These are phyloP conservation scores for Drosophila repletoides DNA, from an alignment of 1,140 invertebrate species.

Conservation along the genomic window DNA sequence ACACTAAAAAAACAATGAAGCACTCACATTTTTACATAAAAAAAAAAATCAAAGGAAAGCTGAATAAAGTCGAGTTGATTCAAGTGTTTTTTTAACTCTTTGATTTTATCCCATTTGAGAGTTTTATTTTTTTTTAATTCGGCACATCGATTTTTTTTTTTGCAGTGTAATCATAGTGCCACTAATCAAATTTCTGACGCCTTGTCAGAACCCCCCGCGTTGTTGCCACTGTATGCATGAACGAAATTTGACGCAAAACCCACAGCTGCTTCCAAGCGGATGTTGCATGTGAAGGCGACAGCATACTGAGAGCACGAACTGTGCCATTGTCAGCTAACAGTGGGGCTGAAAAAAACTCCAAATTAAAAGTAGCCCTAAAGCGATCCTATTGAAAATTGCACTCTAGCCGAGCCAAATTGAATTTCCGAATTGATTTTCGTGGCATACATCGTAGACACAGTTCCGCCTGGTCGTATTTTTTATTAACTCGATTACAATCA, in stretches of 20 bases:
- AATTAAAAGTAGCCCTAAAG: conserved; percentile 30
- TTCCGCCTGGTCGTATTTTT: too few species aligned
- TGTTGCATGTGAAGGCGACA: not conserved
- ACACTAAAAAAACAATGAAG: too few species aligned
- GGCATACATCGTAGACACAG: not conserved
- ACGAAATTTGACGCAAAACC: conserved; percentile 15
- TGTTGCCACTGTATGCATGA: too few species aligned
- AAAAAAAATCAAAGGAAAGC: too few species aligned
- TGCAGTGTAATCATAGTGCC: too few species aligned
- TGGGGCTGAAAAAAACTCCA: conserved; percentile 14
- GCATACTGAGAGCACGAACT: not conserved
- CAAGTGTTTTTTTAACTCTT: too few species aligned
- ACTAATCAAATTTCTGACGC: conserved; percentile 51
- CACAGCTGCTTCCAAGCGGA: not conserved
- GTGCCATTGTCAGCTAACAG: not conserved
- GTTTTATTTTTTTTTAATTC: too few species aligned
- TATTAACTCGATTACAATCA: too few species aligned
- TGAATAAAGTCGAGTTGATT: too few species aligned
- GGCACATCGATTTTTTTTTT: too few species aligned
- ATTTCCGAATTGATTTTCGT: conserved; percentile 17
- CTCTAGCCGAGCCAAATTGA: conserved; percentile 8
- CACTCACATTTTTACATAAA: too few species aligned
- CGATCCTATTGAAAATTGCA: conserved; percentile 13
- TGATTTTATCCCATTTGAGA: too few species aligned
- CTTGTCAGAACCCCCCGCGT: conserved; percentile 8